A percentile compares a stretch with the other conserved stretches of the same genome.
phyloP scores from a whole-genome alignment of 2,113 vertebrate genomes.

The Dolichotis patagonum region DNA sequence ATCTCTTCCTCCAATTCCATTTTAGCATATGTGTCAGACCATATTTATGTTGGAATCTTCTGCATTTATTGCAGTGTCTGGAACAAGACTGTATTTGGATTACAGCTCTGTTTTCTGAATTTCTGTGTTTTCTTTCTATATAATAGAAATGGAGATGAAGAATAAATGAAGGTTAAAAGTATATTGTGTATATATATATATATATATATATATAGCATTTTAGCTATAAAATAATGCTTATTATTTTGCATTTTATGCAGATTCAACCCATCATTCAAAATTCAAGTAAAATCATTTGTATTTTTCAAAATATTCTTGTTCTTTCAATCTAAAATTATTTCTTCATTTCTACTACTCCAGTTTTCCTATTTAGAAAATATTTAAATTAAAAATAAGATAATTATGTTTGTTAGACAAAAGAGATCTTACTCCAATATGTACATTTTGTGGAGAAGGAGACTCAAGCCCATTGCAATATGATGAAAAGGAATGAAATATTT shows the following conservation, averaged over 20 bases:
- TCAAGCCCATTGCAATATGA: not conserved
- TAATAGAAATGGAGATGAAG: not conserved
- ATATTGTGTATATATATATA: not conserved
- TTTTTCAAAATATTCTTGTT: constrained; percentile 19
- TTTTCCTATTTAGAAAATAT: not conserved
- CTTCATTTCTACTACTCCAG: not conserved
- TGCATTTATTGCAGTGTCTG: not conserved
- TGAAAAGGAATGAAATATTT: not conserved
- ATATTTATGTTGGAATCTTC: not conserved
- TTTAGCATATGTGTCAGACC: not conserved
- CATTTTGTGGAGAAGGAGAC: not conserved
- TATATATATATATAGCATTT: not conserved
- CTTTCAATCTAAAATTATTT: not conserved
- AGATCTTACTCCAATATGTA: not conserved
- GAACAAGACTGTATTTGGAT: not conserved
- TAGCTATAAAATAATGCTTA: not conserved
- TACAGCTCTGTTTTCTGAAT: not conserved
- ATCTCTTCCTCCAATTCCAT: not conserved
- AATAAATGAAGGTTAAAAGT: not conserved
- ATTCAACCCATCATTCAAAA: not conserved
- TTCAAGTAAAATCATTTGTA: not conserved
- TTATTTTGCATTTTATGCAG: not conserved
- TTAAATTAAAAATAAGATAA: not conserved
- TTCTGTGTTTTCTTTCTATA: not conserved
- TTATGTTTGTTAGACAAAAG: not conserved